Evolutionary conservation across 2,797 vertebrate species (phyloP).

Genomic region (Rousettus madagascariensis): DNA sequence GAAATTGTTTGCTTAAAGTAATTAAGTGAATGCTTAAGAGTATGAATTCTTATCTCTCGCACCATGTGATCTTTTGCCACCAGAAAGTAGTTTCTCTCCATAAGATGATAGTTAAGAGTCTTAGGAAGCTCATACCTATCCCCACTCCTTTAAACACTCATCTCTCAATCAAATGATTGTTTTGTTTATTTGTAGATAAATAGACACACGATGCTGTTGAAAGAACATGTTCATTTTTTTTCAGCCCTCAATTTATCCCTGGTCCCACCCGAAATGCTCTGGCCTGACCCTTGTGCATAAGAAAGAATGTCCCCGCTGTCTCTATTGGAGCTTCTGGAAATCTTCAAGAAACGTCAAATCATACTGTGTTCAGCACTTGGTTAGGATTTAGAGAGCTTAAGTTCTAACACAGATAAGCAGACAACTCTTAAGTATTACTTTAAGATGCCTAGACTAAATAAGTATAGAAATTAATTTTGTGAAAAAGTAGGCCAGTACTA

Average conservation of each 20-base stretch:
- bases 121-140: not conserved
- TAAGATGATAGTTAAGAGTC: not conserved
- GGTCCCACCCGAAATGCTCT: not conserved
- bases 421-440: not conserved
- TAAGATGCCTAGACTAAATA: not conserved
- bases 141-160: not conserved
- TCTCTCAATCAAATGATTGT: not conserved
- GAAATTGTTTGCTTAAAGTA: not conserved
- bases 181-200: not conserved
- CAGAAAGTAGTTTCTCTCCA: not conserved
- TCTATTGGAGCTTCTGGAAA: not conserved
- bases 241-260: not conserved
- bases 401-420: not conserved
- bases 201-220: not conserved
- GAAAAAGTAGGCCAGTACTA: not conserved
- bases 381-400: not conserved
- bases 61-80: not conserved
- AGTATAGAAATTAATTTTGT: not conserved
- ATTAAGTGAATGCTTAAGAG: not conserved
- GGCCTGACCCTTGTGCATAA: not conserved
- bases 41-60: not conserved
- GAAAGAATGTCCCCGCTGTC: not conserved
- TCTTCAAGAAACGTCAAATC: not conserved
- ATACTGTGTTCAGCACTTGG: not conserved
- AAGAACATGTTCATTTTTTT: not conserved